phyloP scores from a whole-genome alignment of 2,888 invertebrate genomes.

The Lasioglossum marginatum region DNA sequence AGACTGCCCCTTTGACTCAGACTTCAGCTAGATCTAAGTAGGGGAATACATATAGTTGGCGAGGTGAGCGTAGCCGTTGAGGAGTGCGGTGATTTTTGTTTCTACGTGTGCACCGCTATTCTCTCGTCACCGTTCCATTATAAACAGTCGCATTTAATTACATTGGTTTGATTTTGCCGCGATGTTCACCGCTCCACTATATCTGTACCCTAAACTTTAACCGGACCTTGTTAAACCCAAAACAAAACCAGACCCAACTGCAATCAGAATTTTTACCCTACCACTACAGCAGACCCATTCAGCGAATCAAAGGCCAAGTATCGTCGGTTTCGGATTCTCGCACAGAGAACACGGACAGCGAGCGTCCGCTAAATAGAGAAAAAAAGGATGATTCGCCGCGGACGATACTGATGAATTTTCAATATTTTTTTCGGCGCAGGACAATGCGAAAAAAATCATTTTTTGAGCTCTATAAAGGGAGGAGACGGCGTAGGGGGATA shows the following conservation, averaged over 20 bases:
- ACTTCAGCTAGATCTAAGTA: not conserved
- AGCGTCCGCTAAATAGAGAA: not conserved
- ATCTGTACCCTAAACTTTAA: no score
- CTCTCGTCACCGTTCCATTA: no score
- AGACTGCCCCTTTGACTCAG: not conserved
- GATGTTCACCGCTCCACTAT: no score
- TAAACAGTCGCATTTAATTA: no score
- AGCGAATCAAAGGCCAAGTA: not conserved
- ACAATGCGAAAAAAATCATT: conserved; percentile 5
- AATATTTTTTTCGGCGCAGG: not conserved
- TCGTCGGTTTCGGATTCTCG: not conserved
- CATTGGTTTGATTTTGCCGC: no score
- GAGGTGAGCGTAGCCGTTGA: no score
- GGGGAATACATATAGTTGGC: no score
- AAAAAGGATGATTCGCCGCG: not conserved
- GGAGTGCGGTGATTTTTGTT: no score
- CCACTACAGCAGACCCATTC: not conserved
- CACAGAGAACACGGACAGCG: not conserved
- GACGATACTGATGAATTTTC: conserved; percentile 5
- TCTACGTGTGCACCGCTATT: no score
- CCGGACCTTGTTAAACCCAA: no score
- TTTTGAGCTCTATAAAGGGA: not conserved
- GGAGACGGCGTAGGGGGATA: not conserved
- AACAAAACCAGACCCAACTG: not conserved
- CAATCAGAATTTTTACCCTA: not conserved